These are phyloP conservation scores for Volucella zonaria DNA, from an alignment of 2,888 invertebrate genomes.

Conservation along the genomic window DNA sequence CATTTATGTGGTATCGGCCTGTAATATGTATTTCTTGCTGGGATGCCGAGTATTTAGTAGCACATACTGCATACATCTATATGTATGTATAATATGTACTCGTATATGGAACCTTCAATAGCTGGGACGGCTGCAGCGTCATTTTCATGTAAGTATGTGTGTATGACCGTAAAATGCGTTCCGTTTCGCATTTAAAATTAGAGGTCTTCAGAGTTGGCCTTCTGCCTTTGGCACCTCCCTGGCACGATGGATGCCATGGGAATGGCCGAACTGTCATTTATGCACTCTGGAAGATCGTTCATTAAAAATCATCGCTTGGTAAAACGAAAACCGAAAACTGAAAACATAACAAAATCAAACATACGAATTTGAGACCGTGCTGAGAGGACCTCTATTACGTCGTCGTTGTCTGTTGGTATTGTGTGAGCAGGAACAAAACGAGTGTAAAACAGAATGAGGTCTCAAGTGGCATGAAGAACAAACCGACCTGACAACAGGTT, in stretches of 20 bases:
- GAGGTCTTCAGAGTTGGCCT: slow-evolving; percentile 53
- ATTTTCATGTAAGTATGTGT: slow-evolving; percentile 52
- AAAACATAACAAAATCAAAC: slow-evolving; percentile 37
- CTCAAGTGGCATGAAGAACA: slow-evolving; percentile 54
- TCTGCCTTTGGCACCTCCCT: slow-evolving; percentile 8
- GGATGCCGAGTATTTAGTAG: slow-evolving; percentile 46
- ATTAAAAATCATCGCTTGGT: slow-evolving; percentile 58
- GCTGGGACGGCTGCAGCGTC: slow-evolving; percentile 44
- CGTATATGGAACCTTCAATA: slow-evolving; percentile 60
- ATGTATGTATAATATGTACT: too few relatives aligned
- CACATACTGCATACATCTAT: too few relatives aligned
- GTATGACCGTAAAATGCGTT: slow-evolving; percentile 61
- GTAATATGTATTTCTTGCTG: slow-evolving; percentile 31
- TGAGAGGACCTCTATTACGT: slow-evolving; percentile 62
- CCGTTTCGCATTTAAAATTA: slow-evolving; percentile 73
- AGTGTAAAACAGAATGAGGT: slow-evolving; percentile 39
- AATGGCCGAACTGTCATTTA: slow-evolving; percentile 62
- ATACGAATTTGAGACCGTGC: slow-evolving; percentile 59
- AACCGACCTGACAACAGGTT: slow-evolving; percentile 60
- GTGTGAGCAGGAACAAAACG: slow-evolving; percentile 59
- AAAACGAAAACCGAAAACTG: slow-evolving; percentile 29
- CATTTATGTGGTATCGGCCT: slow-evolving; percentile 77
- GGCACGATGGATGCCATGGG: slow-evolving; percentile 28
- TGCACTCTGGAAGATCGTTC: slow-evolving; percentile 71
- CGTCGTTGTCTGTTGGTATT: slow-evolving; percentile 25